Percentiles rank a stretch among this genome's conserved stretches.
Conservation (phyloP, 2,113 vertebrate species). For the Notarius lentiginosus region DNA sequence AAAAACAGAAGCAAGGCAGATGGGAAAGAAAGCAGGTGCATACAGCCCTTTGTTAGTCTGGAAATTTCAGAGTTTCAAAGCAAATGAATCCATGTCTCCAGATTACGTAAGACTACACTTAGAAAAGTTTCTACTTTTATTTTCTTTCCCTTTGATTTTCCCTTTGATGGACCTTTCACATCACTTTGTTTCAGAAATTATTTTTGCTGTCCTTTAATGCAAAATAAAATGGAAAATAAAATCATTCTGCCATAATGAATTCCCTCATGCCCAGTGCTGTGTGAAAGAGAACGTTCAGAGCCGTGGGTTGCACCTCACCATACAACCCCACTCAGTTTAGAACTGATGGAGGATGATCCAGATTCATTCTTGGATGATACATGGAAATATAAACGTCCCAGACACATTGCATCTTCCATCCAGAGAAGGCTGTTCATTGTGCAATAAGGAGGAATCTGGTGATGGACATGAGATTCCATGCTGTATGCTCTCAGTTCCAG, state of each 20-base stretch:
- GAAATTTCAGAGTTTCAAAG: background rate
- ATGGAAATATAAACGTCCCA: background rate
- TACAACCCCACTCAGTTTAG: background rate
- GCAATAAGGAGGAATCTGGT: background rate
- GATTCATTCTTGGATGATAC: background rate
- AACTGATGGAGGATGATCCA: background rate
- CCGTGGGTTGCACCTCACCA: background rate
- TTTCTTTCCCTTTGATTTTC: background rate
- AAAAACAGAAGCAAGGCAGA: background rate
- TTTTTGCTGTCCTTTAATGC: background rate
- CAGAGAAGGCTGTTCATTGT: background rate
- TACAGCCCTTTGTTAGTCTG: background rate
- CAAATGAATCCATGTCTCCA: background rate
- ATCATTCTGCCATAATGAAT: background rate
- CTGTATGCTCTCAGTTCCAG: background rate
- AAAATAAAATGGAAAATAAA: background rate
- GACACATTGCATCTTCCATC: background rate
- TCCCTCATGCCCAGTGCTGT: background rate
- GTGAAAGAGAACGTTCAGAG: background rate
- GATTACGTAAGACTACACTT: background rate
- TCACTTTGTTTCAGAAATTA: background rate
- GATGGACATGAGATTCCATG: background rate
- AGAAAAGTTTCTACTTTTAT: background rate
- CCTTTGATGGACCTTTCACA: background rate
- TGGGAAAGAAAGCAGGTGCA: background rate